Conservation (phyloP, 2,113 vertebrate genomes). For the Maccullochella peelii region DNA sequence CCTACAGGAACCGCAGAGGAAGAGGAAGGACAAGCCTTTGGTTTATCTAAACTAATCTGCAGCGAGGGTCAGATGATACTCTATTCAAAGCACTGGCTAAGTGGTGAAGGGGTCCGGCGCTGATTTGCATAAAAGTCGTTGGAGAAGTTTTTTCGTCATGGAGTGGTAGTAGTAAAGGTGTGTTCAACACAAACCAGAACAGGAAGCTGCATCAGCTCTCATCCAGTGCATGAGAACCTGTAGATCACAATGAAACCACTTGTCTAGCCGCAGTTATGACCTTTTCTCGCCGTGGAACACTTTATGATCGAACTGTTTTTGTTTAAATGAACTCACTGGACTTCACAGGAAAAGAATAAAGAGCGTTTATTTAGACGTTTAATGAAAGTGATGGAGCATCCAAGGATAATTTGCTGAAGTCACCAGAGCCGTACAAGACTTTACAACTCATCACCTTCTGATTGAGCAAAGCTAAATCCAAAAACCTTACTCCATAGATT, state of each 20-base stretch:
- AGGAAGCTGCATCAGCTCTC: too few species aligned
- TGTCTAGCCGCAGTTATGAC: not conserved
- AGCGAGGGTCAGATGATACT: constrained; percentile 25
- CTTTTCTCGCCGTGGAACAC: too few species aligned
- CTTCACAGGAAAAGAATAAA: not conserved
- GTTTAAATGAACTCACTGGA: not conserved
- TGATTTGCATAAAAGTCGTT: constrained; percentile 71
- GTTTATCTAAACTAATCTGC: constrained; percentile 46
- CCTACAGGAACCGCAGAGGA: not conserved
- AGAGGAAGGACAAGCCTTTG: constrained; percentile 31
- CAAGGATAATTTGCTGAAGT: not conserved
- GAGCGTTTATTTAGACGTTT: not conserved
- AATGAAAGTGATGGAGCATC: not conserved
- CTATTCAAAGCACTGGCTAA: constrained; percentile 50
- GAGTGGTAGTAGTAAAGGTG: constrained; percentile 18
- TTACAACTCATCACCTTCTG: not conserved
- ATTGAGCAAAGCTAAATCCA: constrained; percentile 1
- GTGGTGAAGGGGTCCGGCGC: not conserved
- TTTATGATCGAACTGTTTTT: not conserved
- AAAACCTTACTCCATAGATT: constrained; percentile 26
- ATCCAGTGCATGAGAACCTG: not conserved
- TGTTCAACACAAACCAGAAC: constrained; percentile 15
- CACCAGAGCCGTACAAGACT: not conserved
- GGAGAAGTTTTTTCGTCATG: constrained; percentile 11
- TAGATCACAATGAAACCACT: not conserved